Percentiles rank a stretch among this genome's conserved stretches.
Evolutionary conservation across 2,113 vertebrate genomes (phyloP).

Genomic region (Neotoma lepida): DNA sequence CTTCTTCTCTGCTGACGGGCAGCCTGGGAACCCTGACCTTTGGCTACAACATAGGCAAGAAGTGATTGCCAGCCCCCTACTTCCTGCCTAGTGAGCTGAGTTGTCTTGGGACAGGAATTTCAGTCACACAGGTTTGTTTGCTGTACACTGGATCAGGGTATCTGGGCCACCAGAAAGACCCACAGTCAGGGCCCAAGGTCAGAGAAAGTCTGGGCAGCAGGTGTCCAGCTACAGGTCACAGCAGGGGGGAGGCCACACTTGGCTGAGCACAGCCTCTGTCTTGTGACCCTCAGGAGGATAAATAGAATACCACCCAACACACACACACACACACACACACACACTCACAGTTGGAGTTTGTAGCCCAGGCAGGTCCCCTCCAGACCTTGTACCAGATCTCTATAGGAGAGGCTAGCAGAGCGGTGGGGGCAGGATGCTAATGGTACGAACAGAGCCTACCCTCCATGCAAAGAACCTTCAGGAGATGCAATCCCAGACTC

Average conservation of each 20-base stretch:
- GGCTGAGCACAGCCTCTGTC: not conserved
- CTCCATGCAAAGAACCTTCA: not conserved
- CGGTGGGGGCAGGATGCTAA: not conserved
- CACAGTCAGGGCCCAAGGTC: not conserved
- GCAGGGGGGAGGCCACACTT: not conserved
- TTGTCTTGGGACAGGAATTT: not conserved
- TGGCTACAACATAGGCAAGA: not conserved
- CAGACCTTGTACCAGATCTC: not conserved
- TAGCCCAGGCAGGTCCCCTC: not conserved
- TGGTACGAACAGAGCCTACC: fast-evolving
- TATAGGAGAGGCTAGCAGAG: not conserved
- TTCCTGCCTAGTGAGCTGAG: not conserved
- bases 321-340: not conserved
- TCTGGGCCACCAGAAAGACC: not conserved
- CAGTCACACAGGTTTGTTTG: not conserved
- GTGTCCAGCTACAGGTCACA: not conserved
- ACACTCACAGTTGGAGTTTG: not conserved
- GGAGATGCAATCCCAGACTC: not conserved
- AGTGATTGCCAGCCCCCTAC: not conserved
- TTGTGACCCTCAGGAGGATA: not conserved
- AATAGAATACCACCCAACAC: not conserved
- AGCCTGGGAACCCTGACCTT: not conserved
- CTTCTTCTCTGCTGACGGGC: not conserved
- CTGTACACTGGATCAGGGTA: not conserved
- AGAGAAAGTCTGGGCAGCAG: not conserved